Evolutionary conservation across 2,797 vertebrate genomes (phyloP), one percentile per base, ranked within the genome.

Genomic region (Sebastes taczanowskii): DNA sequence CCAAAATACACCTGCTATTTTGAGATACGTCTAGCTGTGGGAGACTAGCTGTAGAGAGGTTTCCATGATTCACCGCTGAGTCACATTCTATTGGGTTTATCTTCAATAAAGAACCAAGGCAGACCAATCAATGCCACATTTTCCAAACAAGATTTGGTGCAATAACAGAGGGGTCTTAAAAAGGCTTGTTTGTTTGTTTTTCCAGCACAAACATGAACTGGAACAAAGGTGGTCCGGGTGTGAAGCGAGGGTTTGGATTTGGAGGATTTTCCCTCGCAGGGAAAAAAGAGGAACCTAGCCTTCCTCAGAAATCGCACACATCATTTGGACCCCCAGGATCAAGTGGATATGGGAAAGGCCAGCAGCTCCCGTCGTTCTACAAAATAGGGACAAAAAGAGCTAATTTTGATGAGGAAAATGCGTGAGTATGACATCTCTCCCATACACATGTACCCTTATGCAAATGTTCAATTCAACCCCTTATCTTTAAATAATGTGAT

Each of bases 361-460:
- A 97, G 75, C 98, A 99, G 91, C 96, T 99, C 35, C 98, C 99
- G 63, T 98, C 98, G 11, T 99, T 99, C 93, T 99, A 99, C 92
- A 99, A 99, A 94, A 99, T 99, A 75, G 98, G 98, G 65, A 98
- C 98, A 32, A 99, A 99, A 89, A 91, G 98, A 87, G 97, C 97
- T 0, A 99, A 99, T 90, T 99, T 99, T 69, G 99, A 99, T 88
- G 99, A 99, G 87, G 98, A 99, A 91, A 99, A 99, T 84, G 98
- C 98, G 99, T 99, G 89, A 98, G 98, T 96, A 7, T 70, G 32
- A 13, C 4, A 35, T 52, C 1, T 23, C 2, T 52, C 6, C 5
- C 11, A 23, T 32, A 14, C 27, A 16, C 16, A 4, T 7, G 10
- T 22, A 11, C 7, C 34, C 11, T 11, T 59, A 4, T 11, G n/a